A percentile compares a stretch with the other conserved stretches of the same genome.
These are phyloP conservation scores for Arrhamphus sclerolepis DNA, from an alignment of 2,797 vertebrate species.

Conservation along the genomic window DNA sequence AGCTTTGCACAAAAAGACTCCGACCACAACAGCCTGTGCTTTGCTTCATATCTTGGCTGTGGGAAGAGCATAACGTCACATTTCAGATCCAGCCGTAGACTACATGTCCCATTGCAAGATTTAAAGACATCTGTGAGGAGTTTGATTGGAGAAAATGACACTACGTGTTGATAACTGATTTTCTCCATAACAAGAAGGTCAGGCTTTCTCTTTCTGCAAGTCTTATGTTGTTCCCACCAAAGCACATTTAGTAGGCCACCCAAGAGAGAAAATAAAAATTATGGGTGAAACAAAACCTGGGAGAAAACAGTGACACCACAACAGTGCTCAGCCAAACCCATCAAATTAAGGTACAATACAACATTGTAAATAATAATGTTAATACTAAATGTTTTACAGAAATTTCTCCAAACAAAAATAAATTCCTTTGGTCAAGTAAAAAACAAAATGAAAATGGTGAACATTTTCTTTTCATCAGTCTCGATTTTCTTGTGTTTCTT, in stretches of 20 bases:
- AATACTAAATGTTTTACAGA: conserved; percentile 69
- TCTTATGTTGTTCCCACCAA: conserved; percentile 37
- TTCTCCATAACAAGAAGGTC: conserved; percentile 51
- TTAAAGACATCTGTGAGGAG: conserved; percentile 66
- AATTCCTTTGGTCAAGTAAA: conserved; percentile 87
- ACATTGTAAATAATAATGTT: conserved; percentile 73
- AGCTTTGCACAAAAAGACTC: conserved; percentile 80
- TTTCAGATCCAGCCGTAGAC: conserved; percentile 73
- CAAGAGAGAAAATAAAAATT: conserved; percentile 47
- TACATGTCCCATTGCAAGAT: conserved; percentile 61
- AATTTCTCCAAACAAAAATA: conserved; percentile 77
- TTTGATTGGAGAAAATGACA: conserved; percentile 64
- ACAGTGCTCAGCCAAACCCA: conserved; percentile 70
- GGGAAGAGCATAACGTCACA: conserved; percentile 72
- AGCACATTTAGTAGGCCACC: conserved; percentile 68
- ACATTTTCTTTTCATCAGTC: conserved; percentile 67
- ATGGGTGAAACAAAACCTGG: conserved; percentile 65
- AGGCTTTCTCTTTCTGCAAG: conserved; percentile 24
- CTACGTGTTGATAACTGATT: conserved; percentile 53
- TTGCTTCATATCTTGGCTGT: conserved; percentile 66
- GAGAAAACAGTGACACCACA: conserved; percentile 68
- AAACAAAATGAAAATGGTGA: conserved; percentile 64
- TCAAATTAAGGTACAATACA: conserved; percentile 66
- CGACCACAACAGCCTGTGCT: conserved; percentile 75
- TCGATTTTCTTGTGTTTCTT: conserved; percentile 59